Conservation (phyloP, 2,113 vertebrate species). For the Girardinichthys multiradiatus region DNA sequence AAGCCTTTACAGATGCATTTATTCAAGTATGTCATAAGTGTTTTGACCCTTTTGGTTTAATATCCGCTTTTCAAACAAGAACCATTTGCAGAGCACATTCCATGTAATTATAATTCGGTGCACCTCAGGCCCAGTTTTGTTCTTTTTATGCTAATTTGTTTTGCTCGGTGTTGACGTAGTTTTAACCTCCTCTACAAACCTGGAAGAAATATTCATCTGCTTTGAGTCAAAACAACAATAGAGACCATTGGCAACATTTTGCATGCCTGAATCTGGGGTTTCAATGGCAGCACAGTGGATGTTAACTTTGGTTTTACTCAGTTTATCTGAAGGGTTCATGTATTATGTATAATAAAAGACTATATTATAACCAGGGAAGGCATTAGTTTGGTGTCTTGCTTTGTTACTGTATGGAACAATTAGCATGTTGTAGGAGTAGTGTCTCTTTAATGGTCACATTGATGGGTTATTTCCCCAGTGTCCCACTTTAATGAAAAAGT, state of each 20-base stretch:
- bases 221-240: constrained; percentile 43
- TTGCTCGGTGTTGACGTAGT: constrained; percentile 46
- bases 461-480: neutral
- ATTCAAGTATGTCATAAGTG: constrained; percentile 12
- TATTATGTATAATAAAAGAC: neutral
- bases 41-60: constrained; percentile 11
- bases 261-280: neutral
- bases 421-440: neutral
- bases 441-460: too few relatives aligned
- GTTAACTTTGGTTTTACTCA: neutral
- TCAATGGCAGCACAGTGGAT: neutral
- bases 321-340: neutral
- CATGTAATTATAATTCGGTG: constrained; percentile 45
- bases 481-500: neutral
- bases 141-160: constrained; percentile 54
- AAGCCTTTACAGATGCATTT: constrained; percentile 6
- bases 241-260: constrained; percentile 1
- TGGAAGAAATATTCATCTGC: constrained; percentile 39
- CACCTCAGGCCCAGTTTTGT: constrained; percentile 45
- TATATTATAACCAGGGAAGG: neutral
- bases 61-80: constrained; percentile 31
- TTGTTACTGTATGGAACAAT: neutral
- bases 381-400: neutral
- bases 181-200: constrained; percentile 45
- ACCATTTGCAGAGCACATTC: constrained; percentile 28